Evolutionary conservation across 2,113 vertebrate species (phyloP), one percentile per base, ranked within the genome.

Genomic region (Pitta sordida): DNA sequence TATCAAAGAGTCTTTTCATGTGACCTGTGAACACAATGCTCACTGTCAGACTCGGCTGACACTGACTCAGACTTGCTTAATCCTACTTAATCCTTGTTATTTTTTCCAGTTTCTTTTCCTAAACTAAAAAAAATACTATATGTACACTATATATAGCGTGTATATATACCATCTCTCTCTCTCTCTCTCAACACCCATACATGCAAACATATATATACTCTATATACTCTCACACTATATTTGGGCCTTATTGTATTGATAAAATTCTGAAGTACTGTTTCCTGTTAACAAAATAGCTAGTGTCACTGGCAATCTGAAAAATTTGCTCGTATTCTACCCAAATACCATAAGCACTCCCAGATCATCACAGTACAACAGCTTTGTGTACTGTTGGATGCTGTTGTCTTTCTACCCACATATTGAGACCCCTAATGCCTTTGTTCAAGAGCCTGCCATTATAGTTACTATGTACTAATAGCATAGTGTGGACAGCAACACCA

Each of bases 1-100:
- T 0, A 0, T 22, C 13, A 15, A 41, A 67, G 0, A 2, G 4
- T 46, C 7, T 78, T 17, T 80, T 34, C 11, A 8, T 55, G 32
- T 27, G 62, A 14, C 13, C 48, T 63, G 22, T 79, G 36, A 48
- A 26, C 13, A 59, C 4, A 6, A 8, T 74, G 34, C 34, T 81
- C 22, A 11, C 32, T 44, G 15, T 65, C 60, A 88, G 17, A 37
- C 58, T 63, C 62, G 48, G 32, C 22, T 76, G 58, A 59, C 15
- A 23, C 6, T 41, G 37, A 67, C 8, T 37, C 36, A 60, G 27
- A n/a, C 27, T 32, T 70, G 20, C 18, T 70, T 46, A 67, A 70
- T 62, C 46, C 37, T 81, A 41, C 19, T 53, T 53, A 49, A 53
- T 81, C 29, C 15, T 67, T 67, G 32, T 46, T 75, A 51, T n/a